Evolutionary conservation across 2,888 invertebrate species (phyloP).

Genomic region (Harmothoe impar): DNA sequence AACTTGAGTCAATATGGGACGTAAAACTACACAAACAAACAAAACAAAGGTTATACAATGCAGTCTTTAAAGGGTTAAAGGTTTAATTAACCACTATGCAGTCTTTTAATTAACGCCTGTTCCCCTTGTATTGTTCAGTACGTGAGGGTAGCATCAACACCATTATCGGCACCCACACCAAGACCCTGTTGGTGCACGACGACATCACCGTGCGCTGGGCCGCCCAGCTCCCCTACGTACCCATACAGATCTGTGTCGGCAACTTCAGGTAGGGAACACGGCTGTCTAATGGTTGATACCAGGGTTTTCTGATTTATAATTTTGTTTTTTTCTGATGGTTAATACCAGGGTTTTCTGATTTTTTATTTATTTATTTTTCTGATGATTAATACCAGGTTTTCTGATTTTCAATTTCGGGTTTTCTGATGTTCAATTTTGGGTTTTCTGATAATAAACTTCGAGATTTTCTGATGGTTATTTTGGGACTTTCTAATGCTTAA

Average conservation of each 20-base stretch:
- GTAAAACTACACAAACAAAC: not conserved
- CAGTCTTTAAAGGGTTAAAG: too few species aligned
- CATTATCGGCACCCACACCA: conserved; percentile 91
- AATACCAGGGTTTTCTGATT: not conserved
- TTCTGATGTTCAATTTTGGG: too few species aligned
- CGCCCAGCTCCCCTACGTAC: conserved; percentile 90
- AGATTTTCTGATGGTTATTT: too few species aligned
- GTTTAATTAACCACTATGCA: too few species aligned
- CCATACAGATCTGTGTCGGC: conserved; percentile 89
- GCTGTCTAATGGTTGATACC: conserved; percentile 63
- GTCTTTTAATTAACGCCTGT: too few species aligned
- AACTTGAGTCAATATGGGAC: too few species aligned
- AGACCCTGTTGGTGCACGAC: conserved; percentile 92
- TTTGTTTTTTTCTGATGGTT: not conserved
- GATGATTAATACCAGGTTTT: too few species aligned
- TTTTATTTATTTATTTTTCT: conserved; percentile 15
- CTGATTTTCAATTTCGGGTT: too few species aligned
- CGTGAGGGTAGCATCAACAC: conserved; percentile 79
- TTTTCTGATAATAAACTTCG: too few species aligned
- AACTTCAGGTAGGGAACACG: conserved; percentile 88
- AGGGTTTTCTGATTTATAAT: not conserved
- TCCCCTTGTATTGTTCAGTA: conserved; percentile 75
- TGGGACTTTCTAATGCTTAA: too few species aligned
- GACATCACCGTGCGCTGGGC: conserved; percentile 94
- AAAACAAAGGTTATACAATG: too few species aligned